Conservation (phyloP, 2,888 invertebrate species). For the Hirtodrosophila alboralis region DNA sequence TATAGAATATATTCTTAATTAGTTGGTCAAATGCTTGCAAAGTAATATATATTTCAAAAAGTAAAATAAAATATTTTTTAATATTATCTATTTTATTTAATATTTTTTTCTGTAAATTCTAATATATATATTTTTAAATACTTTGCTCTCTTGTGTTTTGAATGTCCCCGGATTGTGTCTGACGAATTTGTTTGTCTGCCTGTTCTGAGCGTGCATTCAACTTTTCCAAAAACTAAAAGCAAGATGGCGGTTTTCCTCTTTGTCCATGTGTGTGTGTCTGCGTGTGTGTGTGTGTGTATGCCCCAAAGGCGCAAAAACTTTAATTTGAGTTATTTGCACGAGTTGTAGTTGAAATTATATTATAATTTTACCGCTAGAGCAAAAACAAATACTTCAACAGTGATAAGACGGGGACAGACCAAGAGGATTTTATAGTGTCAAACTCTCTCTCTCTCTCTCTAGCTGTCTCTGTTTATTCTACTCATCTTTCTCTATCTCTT, state of each 20-base stretch:
- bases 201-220: slow-evolving; percentile 50
- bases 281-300: slow-evolving; percentile 17
- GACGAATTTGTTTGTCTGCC: slow-evolving; percentile 29
- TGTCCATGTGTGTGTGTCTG: slow-evolving; percentile 9
- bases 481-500: not conserved
- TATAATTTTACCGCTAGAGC: slow-evolving; percentile 61
- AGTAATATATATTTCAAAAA: too few relatives aligned
- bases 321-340: slow-evolving; percentile 73
- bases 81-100: too few relatives aligned
- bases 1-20: not conserved
- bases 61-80: too few relatives aligned
- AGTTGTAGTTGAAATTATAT: slow-evolving; percentile 66
- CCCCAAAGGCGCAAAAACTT: slow-evolving; percentile 69
- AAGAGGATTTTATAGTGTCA: slow-evolving; percentile 16
- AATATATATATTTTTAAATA: not conserved
- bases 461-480: not conserved
- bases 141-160: not conserved
- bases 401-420: slow-evolving; percentile 42
- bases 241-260: slow-evolving; percentile 61
- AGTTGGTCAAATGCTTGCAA: not conserved
- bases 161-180: slow-evolving; percentile 4
- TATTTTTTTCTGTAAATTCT: too few relatives aligned
- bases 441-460: not conserved
- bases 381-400: slow-evolving; percentile 65
- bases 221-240: slow-evolving; percentile 69